A percentile compares a stretch with the other conserved stretches of the same genome.
phyloP scores from a whole-genome alignment of 1,140 invertebrate genomes.

The Drosophila melanogaster region DNA sequence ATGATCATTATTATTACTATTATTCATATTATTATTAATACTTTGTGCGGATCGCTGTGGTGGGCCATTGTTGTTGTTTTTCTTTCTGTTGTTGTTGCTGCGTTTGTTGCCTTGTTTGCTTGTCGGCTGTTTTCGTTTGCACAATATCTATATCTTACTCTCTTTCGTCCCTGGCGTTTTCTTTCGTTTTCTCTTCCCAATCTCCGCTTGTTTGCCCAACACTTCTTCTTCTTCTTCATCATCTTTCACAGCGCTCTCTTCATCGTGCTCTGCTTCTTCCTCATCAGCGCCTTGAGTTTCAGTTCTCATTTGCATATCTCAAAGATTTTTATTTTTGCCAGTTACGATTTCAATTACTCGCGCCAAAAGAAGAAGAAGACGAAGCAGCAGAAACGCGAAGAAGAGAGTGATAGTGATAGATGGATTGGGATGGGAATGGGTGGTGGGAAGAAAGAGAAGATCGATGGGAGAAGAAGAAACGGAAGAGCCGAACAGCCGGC shows the following conservation, averaged over 20 bases:
- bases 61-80: slow-evolving; percentile 36
- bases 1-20: not conserved
- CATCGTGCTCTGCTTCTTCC: slow-evolving; percentile 19
- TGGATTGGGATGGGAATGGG: not conserved
- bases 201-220: slow-evolving; percentile 25
- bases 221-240: slow-evolving; percentile 18
- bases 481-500: slow-evolving; percentile 25
- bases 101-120: slow-evolving; percentile 18
- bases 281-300: not conserved
- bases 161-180: slow-evolving; percentile 16
- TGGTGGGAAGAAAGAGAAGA: slow-evolving; percentile 7
- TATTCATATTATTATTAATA: slow-evolving; percentile 16
- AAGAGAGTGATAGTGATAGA: not conserved
- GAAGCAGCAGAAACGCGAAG: too few relatives aligned
- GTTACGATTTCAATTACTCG: slow-evolving; percentile 36
- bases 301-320: slow-evolving; percentile 47
- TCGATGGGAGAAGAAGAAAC: slow-evolving; percentile 19
- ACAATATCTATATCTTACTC: slow-evolving; percentile 12
- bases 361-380: slow-evolving; percentile 2
- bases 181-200: slow-evolving; percentile 12
- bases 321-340: slow-evolving; percentile 55
- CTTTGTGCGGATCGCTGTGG: slow-evolving; percentile 12
- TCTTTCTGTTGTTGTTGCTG: slow-evolving; percentile 6
- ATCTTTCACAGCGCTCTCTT: slow-evolving; percentile 20
- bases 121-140: slow-evolving; percentile 38